Percentiles rank a stretch among this genome's conserved stretches.
Conservation (phyloP, 2,113 vertebrate species). For the Philantomba maxwellii region DNA sequence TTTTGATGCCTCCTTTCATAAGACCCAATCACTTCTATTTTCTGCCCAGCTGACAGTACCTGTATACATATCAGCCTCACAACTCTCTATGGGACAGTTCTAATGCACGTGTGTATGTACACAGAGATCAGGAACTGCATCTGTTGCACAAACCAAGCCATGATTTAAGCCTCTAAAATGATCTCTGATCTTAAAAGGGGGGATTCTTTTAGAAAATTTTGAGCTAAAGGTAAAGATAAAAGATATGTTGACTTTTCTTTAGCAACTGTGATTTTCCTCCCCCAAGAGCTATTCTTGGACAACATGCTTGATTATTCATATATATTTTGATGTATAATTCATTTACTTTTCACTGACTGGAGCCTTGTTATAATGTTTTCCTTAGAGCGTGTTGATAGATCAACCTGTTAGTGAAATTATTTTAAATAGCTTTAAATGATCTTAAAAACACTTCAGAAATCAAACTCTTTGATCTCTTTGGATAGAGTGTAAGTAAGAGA, state of each 20-base stretch:
- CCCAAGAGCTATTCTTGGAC: neutral
- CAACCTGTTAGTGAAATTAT: neutral
- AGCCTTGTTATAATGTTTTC: neutral
- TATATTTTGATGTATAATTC: neutral
- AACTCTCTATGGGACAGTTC: constrained; percentile 2
- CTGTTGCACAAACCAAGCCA: constrained; percentile 7
- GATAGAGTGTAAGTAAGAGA: neutral
- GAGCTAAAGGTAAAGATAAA: neutral
- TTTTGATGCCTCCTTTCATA: constrained; percentile 71
- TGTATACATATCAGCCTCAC: constrained; percentile 47
- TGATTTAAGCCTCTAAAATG: constrained; percentile 4
- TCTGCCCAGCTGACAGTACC: constrained; percentile 44
- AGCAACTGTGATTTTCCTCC: neutral
- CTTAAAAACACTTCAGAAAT: neutral
- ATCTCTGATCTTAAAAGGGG: neutral
- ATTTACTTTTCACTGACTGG: neutral
- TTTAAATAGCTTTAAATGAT: neutral
- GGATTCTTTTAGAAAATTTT: neutral
- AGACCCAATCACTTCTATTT: constrained; percentile 69
- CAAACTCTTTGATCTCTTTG: neutral
- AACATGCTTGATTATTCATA: neutral
- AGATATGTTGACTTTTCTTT: neutral
- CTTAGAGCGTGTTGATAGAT: neutral
- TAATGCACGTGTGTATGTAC: neutral
- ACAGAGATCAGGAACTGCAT: neutral